phyloP scores from a whole-genome alignment of 2,113 vertebrate genomes.

The Zeus faber region DNA sequence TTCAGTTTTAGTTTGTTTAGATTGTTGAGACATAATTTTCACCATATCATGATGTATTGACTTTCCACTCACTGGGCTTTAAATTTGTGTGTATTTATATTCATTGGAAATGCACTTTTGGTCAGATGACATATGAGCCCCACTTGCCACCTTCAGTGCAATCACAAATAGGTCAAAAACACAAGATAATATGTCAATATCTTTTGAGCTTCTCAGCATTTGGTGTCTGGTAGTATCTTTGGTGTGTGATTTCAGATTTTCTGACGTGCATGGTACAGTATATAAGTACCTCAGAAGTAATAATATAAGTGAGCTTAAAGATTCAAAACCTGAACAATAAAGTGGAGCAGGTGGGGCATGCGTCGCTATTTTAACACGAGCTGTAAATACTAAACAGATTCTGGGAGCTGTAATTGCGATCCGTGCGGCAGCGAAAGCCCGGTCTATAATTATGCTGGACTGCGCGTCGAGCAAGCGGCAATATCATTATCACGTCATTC shows the following conservation, averaged over 20 bases:
- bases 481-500: constrained; percentile 19
- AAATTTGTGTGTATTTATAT: constrained; percentile 42
- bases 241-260: too few relatives aligned
- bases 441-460: constrained; percentile 45
- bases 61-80: too few relatives aligned
- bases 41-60: too few relatives aligned
- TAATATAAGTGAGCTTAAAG: too few relatives aligned
- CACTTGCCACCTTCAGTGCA: too few relatives aligned
- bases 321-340: constrained; percentile 28
- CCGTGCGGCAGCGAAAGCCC: constrained; percentile 40
- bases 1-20: too few relatives aligned
- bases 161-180: too few relatives aligned
- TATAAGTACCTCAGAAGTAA: background rate
- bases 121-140: constrained; percentile 26
- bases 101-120: constrained; percentile 29
- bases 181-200: constrained; percentile 1
- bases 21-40: too few relatives aligned
- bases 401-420: constrained; percentile 49
- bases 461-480: constrained; percentile 21
- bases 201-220: background rate
- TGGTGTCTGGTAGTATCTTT: background rate
- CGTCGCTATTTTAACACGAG: constrained; percentile 44
- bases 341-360: constrained; percentile 41
- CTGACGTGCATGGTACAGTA: background rate
- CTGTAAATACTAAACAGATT: constrained; percentile 39